Conservation (phyloP, 2,888 invertebrate genomes). For the Pedicia rivosa region DNA sequence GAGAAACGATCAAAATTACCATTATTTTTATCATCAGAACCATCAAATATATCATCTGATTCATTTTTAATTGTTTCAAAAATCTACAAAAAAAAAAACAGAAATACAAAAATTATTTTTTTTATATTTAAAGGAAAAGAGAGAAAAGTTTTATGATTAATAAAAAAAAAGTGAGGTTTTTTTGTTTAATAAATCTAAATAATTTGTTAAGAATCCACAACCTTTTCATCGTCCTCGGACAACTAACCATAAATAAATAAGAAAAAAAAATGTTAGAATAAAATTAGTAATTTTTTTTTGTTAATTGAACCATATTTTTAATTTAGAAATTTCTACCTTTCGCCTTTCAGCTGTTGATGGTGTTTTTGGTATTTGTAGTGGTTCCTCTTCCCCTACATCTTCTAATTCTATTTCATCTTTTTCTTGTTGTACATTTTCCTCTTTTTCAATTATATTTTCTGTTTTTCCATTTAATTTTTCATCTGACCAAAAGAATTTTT, state of each 20-base stretch:
- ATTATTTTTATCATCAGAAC: conserved; percentile 15
- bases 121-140: too few species aligned
- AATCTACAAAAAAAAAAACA: conserved; percentile 17
- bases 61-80: conserved; percentile 35
- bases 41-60: conserved; percentile 31
- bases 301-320: too few species aligned
- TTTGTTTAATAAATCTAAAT: neutral
- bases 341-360: conserved; percentile 67
- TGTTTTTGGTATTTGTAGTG: conserved; percentile 56
- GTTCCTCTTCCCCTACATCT: too few species aligned
- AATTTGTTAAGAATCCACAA: conserved; percentile 19
- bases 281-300: too few species aligned
- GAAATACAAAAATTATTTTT: neutral
- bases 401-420: conserved; percentile 13
- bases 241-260: conserved; percentile 5
- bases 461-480: too few species aligned
- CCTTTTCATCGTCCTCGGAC: conserved; percentile 10
- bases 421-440: conserved; percentile 30
- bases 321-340: conserved; percentile 42
- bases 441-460: conserved; percentile 23
- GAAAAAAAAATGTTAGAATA: too few species aligned
- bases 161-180: too few species aligned
- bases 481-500: too few species aligned
- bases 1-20: conserved; percentile 43
- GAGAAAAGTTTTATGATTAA: too few species aligned